A percentile compares a stretch with the other conserved stretches of the same genome.
phyloP scores from a whole-genome alignment of 2,797 vertebrate species.

The Crypturellus tataupa region DNA sequence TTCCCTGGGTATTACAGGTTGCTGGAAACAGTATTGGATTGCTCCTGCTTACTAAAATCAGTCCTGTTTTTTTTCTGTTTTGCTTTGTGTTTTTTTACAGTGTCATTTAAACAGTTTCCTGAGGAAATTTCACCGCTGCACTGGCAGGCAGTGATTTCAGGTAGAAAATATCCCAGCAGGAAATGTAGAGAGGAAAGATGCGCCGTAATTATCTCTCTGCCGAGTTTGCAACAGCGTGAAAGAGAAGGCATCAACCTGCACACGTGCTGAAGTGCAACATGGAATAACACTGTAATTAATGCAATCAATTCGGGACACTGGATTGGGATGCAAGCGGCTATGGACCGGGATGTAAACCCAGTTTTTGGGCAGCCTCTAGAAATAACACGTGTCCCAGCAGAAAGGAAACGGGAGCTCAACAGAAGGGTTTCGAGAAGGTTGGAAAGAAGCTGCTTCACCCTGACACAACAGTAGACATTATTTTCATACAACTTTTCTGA shows the following conservation, averaged over 20 bases:
- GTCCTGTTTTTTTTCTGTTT: background rate
- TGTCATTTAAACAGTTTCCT: conserved; percentile 73
- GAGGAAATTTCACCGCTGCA: conserved; percentile 74
- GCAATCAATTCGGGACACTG: background rate
- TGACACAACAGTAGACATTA: background rate
- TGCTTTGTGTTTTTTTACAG: conserved; percentile 6
- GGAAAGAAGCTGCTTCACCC: background rate
- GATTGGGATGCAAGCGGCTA: no score
- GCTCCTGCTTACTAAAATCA: conserved; percentile 64
- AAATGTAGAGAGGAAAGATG: conserved; percentile 75
- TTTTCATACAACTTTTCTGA: background rate
- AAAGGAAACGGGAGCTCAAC: background rate
- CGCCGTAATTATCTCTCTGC: conserved; percentile 67
- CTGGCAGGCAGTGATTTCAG: conserved; percentile 75
- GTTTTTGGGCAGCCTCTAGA: background rate
- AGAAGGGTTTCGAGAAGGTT: background rate
- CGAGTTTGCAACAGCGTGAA: background rate
- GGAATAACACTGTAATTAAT: conserved; percentile 36
- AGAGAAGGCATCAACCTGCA: background rate
- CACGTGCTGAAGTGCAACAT: background rate
- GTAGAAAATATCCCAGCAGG: conserved; percentile 74
- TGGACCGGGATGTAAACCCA: background rate
- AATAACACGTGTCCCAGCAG: background rate
- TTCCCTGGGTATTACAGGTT: background rate
- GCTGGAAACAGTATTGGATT: conserved; percentile 50